These are phyloP conservation scores for Agrenia bidenticulata DNA, from an alignment of 2,888 invertebrate genomes.

Conservation along the genomic window DNA sequence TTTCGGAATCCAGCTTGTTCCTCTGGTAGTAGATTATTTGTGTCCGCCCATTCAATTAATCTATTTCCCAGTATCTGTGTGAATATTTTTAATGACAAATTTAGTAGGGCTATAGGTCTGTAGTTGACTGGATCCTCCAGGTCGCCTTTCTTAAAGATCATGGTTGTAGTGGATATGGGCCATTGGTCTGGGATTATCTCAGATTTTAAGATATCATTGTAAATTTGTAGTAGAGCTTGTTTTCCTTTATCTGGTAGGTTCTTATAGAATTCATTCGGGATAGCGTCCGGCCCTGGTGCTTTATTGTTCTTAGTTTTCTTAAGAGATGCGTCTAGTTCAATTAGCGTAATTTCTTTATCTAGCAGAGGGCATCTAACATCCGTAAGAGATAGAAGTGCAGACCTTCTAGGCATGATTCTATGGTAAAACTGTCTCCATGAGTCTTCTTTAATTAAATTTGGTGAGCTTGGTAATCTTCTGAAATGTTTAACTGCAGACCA, in stretches of 20 bases:
- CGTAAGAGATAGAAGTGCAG: background rate
- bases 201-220: background rate
- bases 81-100: slow-evolving; percentile 37
- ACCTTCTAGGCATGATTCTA: background rate
- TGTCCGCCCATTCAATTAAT: slow-evolving; percentile 42
- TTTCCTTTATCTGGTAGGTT: background rate
- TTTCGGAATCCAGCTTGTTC: slow-evolving; percentile 39
- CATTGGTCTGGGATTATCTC: background rate
- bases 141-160: slow-evolving; percentile 45
- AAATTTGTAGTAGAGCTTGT: background rate
- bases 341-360: background rate
- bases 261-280: slow-evolving; percentile 33
- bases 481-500: background rate
- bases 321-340: background rate
- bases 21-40: slow-evolving; percentile 45
- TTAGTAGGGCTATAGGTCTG: slow-evolving; percentile 30
- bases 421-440: background rate
- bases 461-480: background rate
- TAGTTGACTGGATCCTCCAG: slow-evolving; percentile 36
- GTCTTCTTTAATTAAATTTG: background rate
- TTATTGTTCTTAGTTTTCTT: background rate
- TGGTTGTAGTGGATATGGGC: slow-evolving; percentile 35
- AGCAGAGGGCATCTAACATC: slow-evolving; percentile 1
- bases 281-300: slow-evolving; percentile 20
- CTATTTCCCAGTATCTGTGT: slow-evolving; percentile 36